Percentiles rank a stretch among this genome's conserved stretches.
phyloP scores from a whole-genome alignment of 2,797 vertebrate genomes.

The Characodon lateralis region DNA sequence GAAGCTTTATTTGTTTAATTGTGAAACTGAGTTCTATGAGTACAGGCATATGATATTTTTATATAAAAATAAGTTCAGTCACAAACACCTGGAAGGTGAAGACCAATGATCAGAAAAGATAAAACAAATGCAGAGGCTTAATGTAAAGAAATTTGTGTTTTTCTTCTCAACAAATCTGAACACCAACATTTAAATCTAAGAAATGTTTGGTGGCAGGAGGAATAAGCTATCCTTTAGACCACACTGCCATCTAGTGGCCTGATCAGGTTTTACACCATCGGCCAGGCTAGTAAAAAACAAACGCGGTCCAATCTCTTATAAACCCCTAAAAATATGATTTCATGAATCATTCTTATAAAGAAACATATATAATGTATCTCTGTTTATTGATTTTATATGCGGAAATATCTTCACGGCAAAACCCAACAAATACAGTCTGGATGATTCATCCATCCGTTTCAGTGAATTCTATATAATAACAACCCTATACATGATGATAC shows the following conservation, averaged over 20 bases:
- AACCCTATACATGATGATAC: background rate
- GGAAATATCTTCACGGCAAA: background rate
- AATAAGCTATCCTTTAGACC: background rate
- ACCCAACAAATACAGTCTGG: background rate
- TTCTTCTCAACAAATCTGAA: background rate
- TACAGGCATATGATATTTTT: background rate
- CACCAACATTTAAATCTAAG: background rate
- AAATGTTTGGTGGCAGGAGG: background rate
- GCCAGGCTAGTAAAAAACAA: background rate
- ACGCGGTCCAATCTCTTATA: background rate
- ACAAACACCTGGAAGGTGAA: background rate
- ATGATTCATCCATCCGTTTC: background rate
- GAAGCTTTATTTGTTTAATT: background rate
- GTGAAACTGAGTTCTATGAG: background rate
- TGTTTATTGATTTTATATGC: background rate
- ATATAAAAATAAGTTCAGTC: background rate
- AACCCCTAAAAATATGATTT: background rate
- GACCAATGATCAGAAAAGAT: background rate
- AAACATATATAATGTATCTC: background rate
- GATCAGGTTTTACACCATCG: background rate
- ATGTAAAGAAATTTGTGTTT: background rate
- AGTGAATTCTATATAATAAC: background rate
- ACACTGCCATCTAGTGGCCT: slow-evolving; percentile 57
- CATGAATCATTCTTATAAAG: no score
- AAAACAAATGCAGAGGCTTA: background rate